Evolutionary conservation across 2,888 invertebrate species (phyloP).

Genomic region (Limnephilus marmoratus): DNA sequence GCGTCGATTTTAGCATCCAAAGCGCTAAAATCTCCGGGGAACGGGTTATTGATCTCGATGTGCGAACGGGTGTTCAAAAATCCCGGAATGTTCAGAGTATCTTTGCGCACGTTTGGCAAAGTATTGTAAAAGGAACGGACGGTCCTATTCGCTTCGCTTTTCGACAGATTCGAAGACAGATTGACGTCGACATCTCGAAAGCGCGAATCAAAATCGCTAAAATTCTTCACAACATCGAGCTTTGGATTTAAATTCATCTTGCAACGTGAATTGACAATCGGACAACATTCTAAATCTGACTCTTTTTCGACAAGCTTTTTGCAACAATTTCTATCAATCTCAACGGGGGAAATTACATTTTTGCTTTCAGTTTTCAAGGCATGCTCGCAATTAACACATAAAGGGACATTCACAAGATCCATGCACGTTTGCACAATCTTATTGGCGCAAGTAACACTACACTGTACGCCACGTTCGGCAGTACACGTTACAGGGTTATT

Average conservation of each 20-base stretch:
- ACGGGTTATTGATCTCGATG: conserved; percentile 3
- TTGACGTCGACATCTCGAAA: conserved; percentile 16
- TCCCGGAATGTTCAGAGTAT: conserved; percentile 21
- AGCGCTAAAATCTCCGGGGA: conserved; percentile 7
- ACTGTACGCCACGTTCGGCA: not conserved
- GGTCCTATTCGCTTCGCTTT: not conserved
- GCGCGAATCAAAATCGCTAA: not conserved
- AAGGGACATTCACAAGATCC: not conserved
- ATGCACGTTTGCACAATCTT: not conserved
- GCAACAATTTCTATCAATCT: not conserved
- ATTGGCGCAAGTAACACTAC: not conserved
- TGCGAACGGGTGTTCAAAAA: conserved; percentile 35
- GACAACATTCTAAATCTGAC: not conserved
- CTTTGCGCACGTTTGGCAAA: not conserved
- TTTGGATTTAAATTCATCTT: not conserved
- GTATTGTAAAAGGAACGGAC: not conserved
- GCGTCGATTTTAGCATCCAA: not conserved
- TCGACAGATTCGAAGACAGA: not conserved
- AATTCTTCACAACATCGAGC: not conserved
- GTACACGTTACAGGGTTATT: conserved; percentile 8
- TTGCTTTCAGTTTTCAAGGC: not conserved
- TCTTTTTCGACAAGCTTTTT: not conserved
- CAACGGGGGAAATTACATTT: not conserved
- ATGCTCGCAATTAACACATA: not conserved
- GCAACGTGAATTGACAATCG: not conserved